Percentiles rank a stretch among this genome's conserved stretches.
phyloP scores from a whole-genome alignment of 2,888 invertebrate genomes.

The Herminia tarsipennalis region DNA sequence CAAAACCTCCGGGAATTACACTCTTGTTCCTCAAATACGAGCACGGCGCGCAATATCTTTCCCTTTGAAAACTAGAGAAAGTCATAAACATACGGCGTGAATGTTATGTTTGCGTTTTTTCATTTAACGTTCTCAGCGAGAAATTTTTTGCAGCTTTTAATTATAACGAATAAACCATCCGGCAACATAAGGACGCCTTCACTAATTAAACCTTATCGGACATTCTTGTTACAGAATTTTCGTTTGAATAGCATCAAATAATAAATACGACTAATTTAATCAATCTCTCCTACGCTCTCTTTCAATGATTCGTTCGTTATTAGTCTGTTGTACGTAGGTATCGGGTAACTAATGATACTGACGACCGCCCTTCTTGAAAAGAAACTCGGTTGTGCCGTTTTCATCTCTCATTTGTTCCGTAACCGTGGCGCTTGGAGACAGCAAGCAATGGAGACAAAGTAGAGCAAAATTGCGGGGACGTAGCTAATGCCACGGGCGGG shows the following conservation, averaged over 20 bases:
- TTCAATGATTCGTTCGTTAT: slow-evolving; percentile 18
- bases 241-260: slow-evolving; percentile 6
- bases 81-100: slow-evolving; percentile 75
- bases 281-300: slow-evolving; percentile 13
- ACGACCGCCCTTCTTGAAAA: slow-evolving; percentile 48
- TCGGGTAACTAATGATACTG: slow-evolving; percentile 62
- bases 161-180: slow-evolving; percentile 31
- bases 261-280: slow-evolving; percentile 24
- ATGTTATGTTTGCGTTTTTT: slow-evolving; percentile 64
- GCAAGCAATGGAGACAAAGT: slow-evolving; percentile 75
- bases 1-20: slow-evolving; percentile 81
- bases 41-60: slow-evolving; percentile 72
- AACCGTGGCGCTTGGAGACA: slow-evolving; percentile 58
- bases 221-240: slow-evolving; percentile 12
- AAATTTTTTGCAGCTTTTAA: slow-evolving; percentile 47
- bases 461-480: slow-evolving; percentile 66
- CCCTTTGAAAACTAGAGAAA: slow-evolving; percentile 76
- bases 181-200: slow-evolving; percentile 2
- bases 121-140: slow-evolving; percentile 50
- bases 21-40: slow-evolving; percentile 79
- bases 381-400: slow-evolving; percentile 58
- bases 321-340: slow-evolving; percentile 36
- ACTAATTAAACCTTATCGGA: slow-evolving; percentile 20
- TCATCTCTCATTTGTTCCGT: slow-evolving; percentile 68
- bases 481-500: slow-evolving; percentile 61